Percentiles rank a stretch among this genome's conserved stretches.
phyloP scores from a whole-genome alignment of 1,140 invertebrate species.

The Drosophila ogumai region DNA sequence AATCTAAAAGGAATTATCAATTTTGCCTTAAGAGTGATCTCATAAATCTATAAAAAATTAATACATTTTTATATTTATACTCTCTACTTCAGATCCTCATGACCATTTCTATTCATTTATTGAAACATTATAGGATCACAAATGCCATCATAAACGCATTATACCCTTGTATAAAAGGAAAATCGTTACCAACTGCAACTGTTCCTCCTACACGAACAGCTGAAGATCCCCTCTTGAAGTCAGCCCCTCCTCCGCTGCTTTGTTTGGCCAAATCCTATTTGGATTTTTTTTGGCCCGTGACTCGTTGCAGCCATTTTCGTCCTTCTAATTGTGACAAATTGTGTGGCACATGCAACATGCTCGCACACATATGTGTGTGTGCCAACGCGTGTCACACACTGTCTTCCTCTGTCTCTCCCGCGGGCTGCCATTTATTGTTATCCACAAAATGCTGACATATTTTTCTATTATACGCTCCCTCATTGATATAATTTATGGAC shows the following conservation, averaged over 20 bases:
- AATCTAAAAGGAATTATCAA: background rate
- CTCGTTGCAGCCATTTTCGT: slow-evolving; percentile 50
- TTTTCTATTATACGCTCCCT: slow-evolving; percentile 58
- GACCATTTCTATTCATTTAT: background rate
- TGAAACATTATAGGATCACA: background rate
- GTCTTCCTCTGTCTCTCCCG: slow-evolving; percentile 7
- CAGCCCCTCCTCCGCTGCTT: slow-evolving; percentile 13
- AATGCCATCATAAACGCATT: background rate
- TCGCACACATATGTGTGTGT: slow-evolving; percentile 14
- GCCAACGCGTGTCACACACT: slow-evolving; percentile 44
- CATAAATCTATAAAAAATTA: background rate
- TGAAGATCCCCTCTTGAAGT: slow-evolving; percentile 27
- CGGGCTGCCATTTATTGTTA: slow-evolving; percentile 63
- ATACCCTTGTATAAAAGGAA: slow-evolving; percentile 4
- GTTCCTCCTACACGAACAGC: slow-evolving; percentile 20
- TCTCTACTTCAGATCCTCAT: background rate
- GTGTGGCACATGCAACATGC: slow-evolving; percentile 57
- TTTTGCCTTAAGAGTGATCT: rapidly evolving
- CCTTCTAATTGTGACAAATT: slow-evolving; percentile 71
- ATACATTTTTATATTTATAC: background rate
- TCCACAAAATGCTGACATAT: slow-evolving; percentile 64
- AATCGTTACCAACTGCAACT: slow-evolving; percentile 38
- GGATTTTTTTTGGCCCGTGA: slow-evolving; percentile 43
- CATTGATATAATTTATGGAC: slow-evolving; percentile 53
- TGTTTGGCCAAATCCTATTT: slow-evolving; percentile 22